These are phyloP conservation scores for Glandiceps talaboti DNA, from an alignment of 53 echinoderm and acorn worm species.

Conservation along the genomic window DNA sequence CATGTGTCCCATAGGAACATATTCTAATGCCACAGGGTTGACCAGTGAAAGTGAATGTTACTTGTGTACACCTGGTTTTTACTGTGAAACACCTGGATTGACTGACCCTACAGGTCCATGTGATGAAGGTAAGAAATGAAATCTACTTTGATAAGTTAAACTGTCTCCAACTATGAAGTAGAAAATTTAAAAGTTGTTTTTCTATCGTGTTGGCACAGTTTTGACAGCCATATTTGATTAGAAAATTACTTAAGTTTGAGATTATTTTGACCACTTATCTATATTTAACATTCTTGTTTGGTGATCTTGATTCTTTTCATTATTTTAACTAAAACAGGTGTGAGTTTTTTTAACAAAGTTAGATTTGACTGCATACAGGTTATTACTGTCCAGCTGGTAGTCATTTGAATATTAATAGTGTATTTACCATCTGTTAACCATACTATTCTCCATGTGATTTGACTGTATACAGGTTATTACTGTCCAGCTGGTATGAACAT, in stretches of 20 bases:
- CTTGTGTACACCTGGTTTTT: constrained; percentile 74
- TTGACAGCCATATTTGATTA: too few species aligned
- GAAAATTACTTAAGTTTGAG: too few species aligned
- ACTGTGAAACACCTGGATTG: constrained; percentile 73
- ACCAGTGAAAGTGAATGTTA: constrained; percentile 38
- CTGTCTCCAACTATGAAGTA: too few species aligned
- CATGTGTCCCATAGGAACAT: constrained; percentile 58
- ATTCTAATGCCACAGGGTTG: constrained; percentile 68
- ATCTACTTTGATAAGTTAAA: too few species aligned
- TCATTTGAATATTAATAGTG: too few species aligned
- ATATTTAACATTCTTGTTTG: too few species aligned
- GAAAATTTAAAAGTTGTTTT: too few species aligned
- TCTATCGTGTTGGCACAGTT: too few species aligned
- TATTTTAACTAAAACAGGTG: neutral
- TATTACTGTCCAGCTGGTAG: neutral
- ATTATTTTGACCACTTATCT: too few species aligned
- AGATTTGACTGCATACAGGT: neutral
- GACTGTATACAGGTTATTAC: constrained; percentile 76
- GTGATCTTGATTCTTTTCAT: too few species aligned
- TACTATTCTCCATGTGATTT: too few species aligned
- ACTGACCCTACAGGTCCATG: constrained; percentile 65
- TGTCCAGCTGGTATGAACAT: constrained; percentile 75
- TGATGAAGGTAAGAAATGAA: constrained; percentile 92
- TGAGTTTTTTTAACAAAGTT: neutral
- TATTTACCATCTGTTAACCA: too few species aligned